Evolutionary conservation across 2,797 vertebrate genomes (phyloP), one percentile per base, ranked within the genome.

Genomic region (Sarcoramphus papa): DNA sequence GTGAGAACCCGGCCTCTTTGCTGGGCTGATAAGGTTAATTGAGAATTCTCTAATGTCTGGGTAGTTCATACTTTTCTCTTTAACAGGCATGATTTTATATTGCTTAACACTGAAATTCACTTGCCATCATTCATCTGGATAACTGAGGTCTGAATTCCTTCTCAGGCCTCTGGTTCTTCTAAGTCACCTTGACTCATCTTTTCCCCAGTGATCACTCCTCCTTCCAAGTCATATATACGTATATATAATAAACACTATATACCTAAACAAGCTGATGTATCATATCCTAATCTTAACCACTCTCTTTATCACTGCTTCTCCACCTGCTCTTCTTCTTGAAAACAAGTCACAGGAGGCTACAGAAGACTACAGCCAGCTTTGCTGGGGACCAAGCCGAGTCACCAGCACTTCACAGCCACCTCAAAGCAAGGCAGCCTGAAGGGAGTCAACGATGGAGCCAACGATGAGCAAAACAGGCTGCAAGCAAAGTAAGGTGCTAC

Each of bases 1-100:
- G 69, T 53, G 74, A 95, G 90, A 90, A 69, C 48, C 70, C 5
- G 5, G 65, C 31, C n/a, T 76, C 74, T 76, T 51, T 67, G 27
- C 48, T 78, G 51, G 37, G 27, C 90, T 94, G 93, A 96, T 96
- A 95, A 93, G n/a, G 62, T 78, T 94, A 95, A 92, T 76, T 93
- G 90, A 95, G 83, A 92, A 85, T 79, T 80, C 87, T 81, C 75
- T 90, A 20, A 65, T 48, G 91, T 64, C 59, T 92, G 56, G 31
- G 24, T 33, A 92, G 81, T 53, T 96, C 31, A 12, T 88, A 51
- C n/a, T 80, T 83, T 92, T 87, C 69, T 91, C 91, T 51, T 80
- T 50, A 88, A 51, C 83, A 67, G 69, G 63, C 73, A 73, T 51
- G 69, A 87, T 48, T 90, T 92, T 73, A 57, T 37, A 27, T 72